A percentile compares a stretch with the other conserved stretches of the same genome.
Conservation (phyloP, 1,140 invertebrate species). For the Tetramorium alpestre region DNA sequence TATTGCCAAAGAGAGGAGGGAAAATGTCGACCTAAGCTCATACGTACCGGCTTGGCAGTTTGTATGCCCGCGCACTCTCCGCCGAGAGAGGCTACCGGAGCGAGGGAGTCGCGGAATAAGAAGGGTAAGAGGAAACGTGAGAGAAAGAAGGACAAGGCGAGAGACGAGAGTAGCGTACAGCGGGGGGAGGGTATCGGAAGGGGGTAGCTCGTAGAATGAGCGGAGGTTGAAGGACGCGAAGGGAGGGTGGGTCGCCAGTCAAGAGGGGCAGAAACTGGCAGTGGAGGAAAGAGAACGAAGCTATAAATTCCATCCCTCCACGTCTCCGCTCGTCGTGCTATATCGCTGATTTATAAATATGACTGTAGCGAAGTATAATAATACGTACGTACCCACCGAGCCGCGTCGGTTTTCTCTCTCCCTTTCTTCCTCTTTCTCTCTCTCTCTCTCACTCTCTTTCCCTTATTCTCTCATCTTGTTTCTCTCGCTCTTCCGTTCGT, state of each 20-base stretch:
- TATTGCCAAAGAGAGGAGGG: slow-evolving; percentile 84
- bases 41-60: slow-evolving; percentile 84
- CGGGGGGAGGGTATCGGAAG: slow-evolving; percentile 72
- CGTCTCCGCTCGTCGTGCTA: slow-evolving; percentile 83
- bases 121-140: slow-evolving; percentile 44
- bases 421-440: slow-evolving; percentile 25
- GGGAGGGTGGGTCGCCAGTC: slow-evolving; percentile 61
- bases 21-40: slow-evolving; percentile 87
- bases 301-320: slow-evolving; percentile 85
- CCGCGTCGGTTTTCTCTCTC: slow-evolving; percentile 64
- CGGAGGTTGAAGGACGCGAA: slow-evolving; percentile 62
- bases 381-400: slow-evolving; percentile 81
- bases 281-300: slow-evolving; percentile 83
- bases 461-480: slow-evolving; percentile 17
- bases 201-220: slow-evolving; percentile 74
- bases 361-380: slow-evolving; percentile 86
- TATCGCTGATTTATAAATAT: slow-evolving; percentile 87
- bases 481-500: slow-evolving; percentile 52
- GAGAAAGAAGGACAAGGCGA: slow-evolving; percentile 55
- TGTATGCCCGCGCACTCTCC: slow-evolving; percentile 80
- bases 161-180: slow-evolving; percentile 64
- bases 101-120: slow-evolving; percentile 70
- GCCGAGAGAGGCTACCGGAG: slow-evolving; percentile 65
- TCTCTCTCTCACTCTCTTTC: slow-evolving; percentile 9
- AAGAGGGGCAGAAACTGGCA: slow-evolving; percentile 73